phyloP scores from a whole-genome alignment of 2,113 vertebrate species.

The Malurus alboscapulatus region DNA sequence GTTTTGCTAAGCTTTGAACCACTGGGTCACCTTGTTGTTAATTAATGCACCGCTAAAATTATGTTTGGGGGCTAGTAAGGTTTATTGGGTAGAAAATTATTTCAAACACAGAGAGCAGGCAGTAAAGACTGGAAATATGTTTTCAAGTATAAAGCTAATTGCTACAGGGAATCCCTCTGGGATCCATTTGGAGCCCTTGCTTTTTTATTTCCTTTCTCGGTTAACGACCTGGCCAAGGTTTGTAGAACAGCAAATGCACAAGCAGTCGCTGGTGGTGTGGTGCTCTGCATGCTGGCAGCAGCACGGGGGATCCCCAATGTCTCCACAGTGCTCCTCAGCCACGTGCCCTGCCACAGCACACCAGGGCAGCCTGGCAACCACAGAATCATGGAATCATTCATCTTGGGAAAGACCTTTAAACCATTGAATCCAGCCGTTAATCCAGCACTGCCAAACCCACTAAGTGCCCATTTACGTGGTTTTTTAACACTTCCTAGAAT shows the following conservation, averaged over 20 bases:
- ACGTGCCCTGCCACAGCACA: background rate
- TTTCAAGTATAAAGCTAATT: constrained; percentile 64
- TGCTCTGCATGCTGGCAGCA: background rate
- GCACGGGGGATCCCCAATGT: accelerated
- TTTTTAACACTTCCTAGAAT: background rate
- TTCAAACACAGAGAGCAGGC: constrained; percentile 59
- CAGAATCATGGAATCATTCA: background rate
- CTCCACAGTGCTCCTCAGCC: background rate
- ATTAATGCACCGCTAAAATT: constrained; percentile 54
- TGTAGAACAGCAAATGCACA: constrained; percentile 45
- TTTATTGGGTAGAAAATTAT: constrained; percentile 70
- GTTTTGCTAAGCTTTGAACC: background rate
- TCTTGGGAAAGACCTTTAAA: background rate
- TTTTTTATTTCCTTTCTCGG: constrained; percentile 46
- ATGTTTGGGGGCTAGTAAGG: constrained; percentile 57
- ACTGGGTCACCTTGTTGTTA: constrained; percentile 28
- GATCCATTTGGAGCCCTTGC: constrained; percentile 53
- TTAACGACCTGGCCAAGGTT: constrained; percentile 59
- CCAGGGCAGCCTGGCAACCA: background rate
- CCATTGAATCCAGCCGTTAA: too few species aligned
- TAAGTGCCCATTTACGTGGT: background rate
- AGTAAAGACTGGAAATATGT: constrained; percentile 61
- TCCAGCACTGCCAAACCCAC: background rate
- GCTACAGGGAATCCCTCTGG: constrained; percentile 61
- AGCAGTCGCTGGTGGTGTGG: background rate